phyloP scores from a whole-genome alignment of 1,140 invertebrate genomes.

The Mesaphorura yosii region DNA sequence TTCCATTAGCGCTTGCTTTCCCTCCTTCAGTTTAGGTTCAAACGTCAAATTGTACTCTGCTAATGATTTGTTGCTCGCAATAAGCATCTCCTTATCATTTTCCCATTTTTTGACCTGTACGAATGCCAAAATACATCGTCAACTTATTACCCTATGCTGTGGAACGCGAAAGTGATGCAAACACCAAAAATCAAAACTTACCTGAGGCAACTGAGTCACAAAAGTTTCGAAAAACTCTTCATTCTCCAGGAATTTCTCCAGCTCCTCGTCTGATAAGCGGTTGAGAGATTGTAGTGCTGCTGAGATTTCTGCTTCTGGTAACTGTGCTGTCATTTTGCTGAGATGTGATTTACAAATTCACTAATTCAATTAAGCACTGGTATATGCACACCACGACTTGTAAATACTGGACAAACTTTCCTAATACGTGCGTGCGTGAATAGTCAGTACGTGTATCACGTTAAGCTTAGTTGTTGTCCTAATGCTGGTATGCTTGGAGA shows the following conservation, averaged over 20 bases:
- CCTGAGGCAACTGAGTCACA: conserved; percentile 63
- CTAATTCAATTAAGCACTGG: too few relatives aligned
- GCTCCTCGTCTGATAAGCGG: conserved; percentile 55
- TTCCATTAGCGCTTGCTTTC: conserved; percentile 53
- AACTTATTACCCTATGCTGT: neutral
- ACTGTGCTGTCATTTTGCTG: conserved; percentile 20
- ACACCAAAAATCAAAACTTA: conserved; percentile 36
- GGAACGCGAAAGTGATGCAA: neutral
- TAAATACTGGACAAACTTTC: too few relatives aligned
- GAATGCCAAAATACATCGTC: conserved; percentile 27
- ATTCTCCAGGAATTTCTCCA: conserved; percentile 70
- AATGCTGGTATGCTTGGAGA: too few relatives aligned
- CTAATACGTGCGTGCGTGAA: too few relatives aligned
- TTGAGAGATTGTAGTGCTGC: conserved; percentile 43
- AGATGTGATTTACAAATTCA: too few relatives aligned
- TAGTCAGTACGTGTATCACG: too few relatives aligned
- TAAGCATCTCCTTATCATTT: conserved; percentile 67
- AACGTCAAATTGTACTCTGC: conserved; percentile 75
- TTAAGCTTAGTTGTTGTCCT: too few relatives aligned
- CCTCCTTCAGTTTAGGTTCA: conserved; percentile 63
- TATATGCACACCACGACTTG: too few relatives aligned
- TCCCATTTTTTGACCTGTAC: conserved; percentile 61
- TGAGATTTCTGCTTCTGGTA: conserved; percentile 35
- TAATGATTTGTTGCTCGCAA: conserved; percentile 69
- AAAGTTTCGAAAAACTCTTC: conserved; percentile 69